Evolutionary conservation across 2,113 vertebrate species (phyloP).

Genomic region (Paracanthobrama guichenoti): DNA sequence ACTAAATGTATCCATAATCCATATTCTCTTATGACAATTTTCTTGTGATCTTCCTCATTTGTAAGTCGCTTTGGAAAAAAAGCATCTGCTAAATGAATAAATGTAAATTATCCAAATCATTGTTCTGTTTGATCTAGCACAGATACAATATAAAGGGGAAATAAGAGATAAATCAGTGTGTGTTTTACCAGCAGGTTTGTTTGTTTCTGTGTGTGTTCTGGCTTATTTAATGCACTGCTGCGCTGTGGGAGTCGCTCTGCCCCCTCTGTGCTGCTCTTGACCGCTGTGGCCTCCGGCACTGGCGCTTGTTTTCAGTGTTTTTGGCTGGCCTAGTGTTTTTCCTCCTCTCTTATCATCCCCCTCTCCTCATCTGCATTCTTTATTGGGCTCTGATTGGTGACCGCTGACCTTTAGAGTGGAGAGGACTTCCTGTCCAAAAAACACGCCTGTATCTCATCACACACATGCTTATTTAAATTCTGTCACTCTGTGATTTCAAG

Average conservation of each 20-base stretch:
- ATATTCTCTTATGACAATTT: background rate
- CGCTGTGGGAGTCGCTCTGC: background rate
- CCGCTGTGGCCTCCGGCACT: background rate
- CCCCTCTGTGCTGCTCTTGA: conserved; percentile 30
- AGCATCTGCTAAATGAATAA: background rate
- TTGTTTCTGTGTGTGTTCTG: conserved; percentile 18
- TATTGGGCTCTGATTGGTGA: conserved; percentile 13
- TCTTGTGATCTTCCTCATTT: background rate
- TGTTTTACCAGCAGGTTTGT: conserved; percentile 20
- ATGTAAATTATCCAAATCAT: background rate
- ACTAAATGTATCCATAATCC: background rate
- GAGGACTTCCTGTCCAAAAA: conserved; percentile 22
- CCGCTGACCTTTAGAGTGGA: conserved; percentile 23
- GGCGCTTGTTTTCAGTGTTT: background rate
- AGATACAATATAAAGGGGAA: background rate
- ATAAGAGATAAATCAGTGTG: conserved; percentile 4
- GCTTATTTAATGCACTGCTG: conserved; percentile 23
- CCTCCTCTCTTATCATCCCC: conserved; percentile 3
- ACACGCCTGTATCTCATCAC: background rate
- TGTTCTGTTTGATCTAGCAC: background rate
- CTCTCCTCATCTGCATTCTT: conserved; percentile 32
- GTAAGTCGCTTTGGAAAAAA: background rate
- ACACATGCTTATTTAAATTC: background rate
- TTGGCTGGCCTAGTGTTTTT: conserved; percentile 19
- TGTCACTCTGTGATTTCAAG: conserved; percentile 27